Base-by-base conservation (phyloP, 2,113 vertebrate genomes). In the Hiodon tergisus region DNA sequence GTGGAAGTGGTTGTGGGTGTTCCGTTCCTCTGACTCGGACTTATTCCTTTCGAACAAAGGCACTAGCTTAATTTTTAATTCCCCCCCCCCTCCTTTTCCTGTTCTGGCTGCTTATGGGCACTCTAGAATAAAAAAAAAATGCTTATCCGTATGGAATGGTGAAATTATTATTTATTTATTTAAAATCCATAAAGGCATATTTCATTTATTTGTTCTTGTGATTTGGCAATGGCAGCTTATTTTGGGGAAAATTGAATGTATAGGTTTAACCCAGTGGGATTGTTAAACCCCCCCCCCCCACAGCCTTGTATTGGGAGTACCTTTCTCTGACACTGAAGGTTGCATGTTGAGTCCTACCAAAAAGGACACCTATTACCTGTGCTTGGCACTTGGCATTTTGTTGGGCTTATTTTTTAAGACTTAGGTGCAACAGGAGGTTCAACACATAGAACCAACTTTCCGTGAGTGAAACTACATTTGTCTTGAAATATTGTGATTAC, bases 1-100 rank as follows among this genome's bases (percentile, higher is more conserved):
- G 87, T 87, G 83, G 83, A 90, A 89, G 87, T 81, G 86, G 79
- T 78, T 82, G 84, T 75, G 78, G 66, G 72, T 82, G 70, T 83
- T 82, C 81, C 67, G 50, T 77, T 79, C 72, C 77, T 80, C 80
- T 67, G 31, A 31, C 31, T 31, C 31, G 31, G 31, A 31, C 31
- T 31, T 31, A 31, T 31, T 31, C 31, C 31, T 31, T 31, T 31
- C 31, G 31, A 31, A 31, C 31, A 31, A 31, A 31, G 31, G 31
- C 31, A 31, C 31, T 31, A 31, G 31, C 31, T 31, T 31, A 31
- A 31, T 31, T 31, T 31, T 31, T 31, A n/a, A n/a, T n/a, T n/a
- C 31, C 31, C 31, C 31, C 31, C 31, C 31, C 58, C 14, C 67
- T 9, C 51, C 54, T 59, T 72, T 62, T 47, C 59, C 16, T 67